phyloP scores from a whole-genome alignment of 2,888 invertebrate species.

The Dryadula phaetusa region DNA sequence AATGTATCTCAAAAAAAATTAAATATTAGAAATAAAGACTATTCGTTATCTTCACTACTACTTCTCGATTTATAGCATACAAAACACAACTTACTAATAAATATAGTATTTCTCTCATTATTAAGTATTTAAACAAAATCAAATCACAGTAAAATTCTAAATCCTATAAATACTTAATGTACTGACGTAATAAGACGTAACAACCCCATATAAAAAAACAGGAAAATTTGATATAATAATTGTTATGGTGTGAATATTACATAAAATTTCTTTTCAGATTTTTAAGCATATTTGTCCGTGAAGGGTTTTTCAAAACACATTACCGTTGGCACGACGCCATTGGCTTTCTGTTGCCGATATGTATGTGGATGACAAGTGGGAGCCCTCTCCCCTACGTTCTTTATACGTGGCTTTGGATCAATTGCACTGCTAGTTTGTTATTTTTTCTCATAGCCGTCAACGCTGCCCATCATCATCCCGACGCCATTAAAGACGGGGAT shows the following conservation, averaged over 20 bases:
- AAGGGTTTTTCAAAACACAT: constrained; percentile 61
- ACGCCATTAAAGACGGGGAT: constrained; percentile 91
- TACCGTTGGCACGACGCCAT: constrained; percentile 67
- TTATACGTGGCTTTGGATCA: constrained; percentile 82
- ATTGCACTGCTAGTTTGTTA: constrained; percentile 82
- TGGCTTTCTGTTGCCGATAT: constrained; percentile 67
- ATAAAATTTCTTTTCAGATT: constrained; percentile 54
- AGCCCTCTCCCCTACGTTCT: constrained; percentile 62
- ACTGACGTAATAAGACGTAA: neutral
- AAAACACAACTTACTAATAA: too few species aligned
- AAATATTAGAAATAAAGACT: too few species aligned
- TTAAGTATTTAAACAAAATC: too few species aligned
- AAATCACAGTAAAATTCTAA: too few species aligned
- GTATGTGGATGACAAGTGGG: constrained; percentile 68
- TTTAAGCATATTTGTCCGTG: constrained; percentile 55
- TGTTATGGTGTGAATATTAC: constrained; percentile 12
- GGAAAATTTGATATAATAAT: neutral
- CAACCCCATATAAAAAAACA: neutral
- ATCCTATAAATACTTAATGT: too few species aligned
- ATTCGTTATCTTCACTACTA: too few species aligned
- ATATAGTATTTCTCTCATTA: too few species aligned
- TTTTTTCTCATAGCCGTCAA: constrained; percentile 87
- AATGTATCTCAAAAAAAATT: too few species aligned
- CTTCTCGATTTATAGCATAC: too few species aligned
- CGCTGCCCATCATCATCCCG: constrained; percentile 92